phyloP scores from a whole-genome alignment of 2,888 invertebrate species.

The Gerris lacustris region DNA sequence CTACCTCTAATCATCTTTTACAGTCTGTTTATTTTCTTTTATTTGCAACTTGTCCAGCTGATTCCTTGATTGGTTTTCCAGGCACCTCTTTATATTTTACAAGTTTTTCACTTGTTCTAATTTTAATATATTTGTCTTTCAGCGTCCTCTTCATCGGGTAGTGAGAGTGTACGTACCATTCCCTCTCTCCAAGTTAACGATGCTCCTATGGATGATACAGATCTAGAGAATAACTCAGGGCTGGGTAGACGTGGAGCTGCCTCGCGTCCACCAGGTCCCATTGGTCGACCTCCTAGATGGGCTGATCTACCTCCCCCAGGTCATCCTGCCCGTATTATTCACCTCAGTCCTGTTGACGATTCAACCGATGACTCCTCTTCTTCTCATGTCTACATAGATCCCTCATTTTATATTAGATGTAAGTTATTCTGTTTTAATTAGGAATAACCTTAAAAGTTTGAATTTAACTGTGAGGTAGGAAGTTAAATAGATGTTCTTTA shows the following conservation, averaged over 20 bases:
- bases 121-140: neutral
- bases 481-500: no score
- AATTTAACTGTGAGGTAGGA: no score
- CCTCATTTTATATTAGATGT: conserved; percentile 23
- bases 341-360: conserved; percentile 32
- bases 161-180: neutral
- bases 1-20: no score
- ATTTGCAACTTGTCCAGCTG: no score
- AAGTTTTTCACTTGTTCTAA: no score
- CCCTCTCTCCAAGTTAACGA: neutral
- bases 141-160: neutral
- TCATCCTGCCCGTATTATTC: conserved; percentile 17
- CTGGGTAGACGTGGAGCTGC: neutral
- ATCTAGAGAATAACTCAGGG: neutral
- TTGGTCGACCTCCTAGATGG: neutral
- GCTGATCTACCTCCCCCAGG: neutral
- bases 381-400: conserved; percentile 24
- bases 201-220: neutral
- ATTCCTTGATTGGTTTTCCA: no score
- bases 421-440: neutral
- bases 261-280: neutral
- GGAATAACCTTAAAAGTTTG: no score
- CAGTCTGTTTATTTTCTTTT: no score
- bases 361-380: conserved; percentile 34
- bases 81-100: no score